phyloP scores from a whole-genome alignment of 2,888 invertebrate genomes.

The Mesorhabditis belari region DNA sequence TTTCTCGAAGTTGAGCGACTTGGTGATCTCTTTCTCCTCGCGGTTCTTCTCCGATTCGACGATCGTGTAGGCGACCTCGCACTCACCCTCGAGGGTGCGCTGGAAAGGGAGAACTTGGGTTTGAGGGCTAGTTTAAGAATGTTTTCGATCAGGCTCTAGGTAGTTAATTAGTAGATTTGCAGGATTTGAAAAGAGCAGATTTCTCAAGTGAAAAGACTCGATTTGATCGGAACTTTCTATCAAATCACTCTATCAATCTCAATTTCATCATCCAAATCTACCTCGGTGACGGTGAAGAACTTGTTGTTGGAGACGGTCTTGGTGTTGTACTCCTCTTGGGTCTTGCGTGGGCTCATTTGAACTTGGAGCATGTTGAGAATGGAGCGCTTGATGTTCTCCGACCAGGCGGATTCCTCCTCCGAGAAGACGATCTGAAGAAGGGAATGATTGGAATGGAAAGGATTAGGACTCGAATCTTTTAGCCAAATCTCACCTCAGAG shows the following conservation, averaged over 20 bases:
- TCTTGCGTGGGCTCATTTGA: slow-evolving; percentile 7
- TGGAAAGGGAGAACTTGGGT: slow-evolving; percentile 6
- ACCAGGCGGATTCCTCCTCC: slow-evolving; percentile 32
- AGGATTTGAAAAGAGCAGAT: not conserved
- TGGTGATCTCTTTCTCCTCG: slow-evolving; percentile 37
- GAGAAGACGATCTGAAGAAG: slow-evolving; percentile 21
- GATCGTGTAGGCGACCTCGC: slow-evolving; percentile 32
- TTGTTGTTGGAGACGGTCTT: slow-evolving; percentile 11
- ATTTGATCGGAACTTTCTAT: too few relatives aligned
- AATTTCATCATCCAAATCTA: not conserved
- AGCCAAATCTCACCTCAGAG: slow-evolving; percentile 12
- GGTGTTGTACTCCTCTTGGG: slow-evolving; percentile 9
- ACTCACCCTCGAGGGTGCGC: slow-evolving; percentile 45
- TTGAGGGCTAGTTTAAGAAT: too few relatives aligned
- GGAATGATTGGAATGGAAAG: slow-evolving; percentile 10
- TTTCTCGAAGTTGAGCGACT: slow-evolving; percentile 55
- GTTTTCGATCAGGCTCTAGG: too few relatives aligned
- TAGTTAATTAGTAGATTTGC: too few relatives aligned
- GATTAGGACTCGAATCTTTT: not conserved
- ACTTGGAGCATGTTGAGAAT: slow-evolving; percentile 47
- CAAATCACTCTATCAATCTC: not conserved
- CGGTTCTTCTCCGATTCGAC: slow-evolving; percentile 14
- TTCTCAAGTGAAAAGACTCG: not conserved
- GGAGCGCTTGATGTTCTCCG: slow-evolving; percentile 47
- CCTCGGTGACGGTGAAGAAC: slow-evolving; percentile 18